phyloP scores from a whole-genome alignment of 2,888 invertebrate species.

The Galerucella nymphaeae region DNA sequence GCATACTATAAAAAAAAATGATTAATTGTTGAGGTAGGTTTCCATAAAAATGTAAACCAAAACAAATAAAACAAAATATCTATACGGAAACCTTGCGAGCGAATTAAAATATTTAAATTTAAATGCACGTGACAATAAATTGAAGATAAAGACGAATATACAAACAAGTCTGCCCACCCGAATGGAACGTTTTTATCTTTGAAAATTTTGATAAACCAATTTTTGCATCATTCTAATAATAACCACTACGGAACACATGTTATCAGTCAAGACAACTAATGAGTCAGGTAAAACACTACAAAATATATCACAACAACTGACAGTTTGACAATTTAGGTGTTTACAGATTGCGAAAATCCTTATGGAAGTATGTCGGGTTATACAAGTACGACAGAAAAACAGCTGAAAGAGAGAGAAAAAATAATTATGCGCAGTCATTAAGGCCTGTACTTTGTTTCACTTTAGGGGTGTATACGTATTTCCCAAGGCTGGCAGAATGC shows the following conservation, averaged over 20 bases:
- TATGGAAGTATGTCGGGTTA: no score
- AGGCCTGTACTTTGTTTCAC: no score
- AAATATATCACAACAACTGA: no score
- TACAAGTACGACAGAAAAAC: no score
- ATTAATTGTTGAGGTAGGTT: slow-evolving; percentile 14
- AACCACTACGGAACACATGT: background rate
- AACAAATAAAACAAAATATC: slow-evolving; percentile 12
- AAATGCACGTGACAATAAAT: slow-evolving; percentile 22
- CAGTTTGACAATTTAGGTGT: no score
- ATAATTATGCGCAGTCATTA: no score
- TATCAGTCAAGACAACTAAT: slow-evolving; percentile 4
- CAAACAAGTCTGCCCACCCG: slow-evolving; percentile 11
- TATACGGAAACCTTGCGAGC: slow-evolving; percentile 3
- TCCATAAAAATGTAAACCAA: slow-evolving; percentile 14
- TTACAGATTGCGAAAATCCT: no score
- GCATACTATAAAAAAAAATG: background rate
- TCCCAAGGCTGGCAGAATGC: no score
- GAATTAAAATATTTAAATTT: slow-evolving; percentile 9
- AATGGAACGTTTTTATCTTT: slow-evolving; percentile 17
- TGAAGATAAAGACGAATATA: slow-evolving; percentile 23
- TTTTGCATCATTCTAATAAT: slow-evolving; percentile 22
- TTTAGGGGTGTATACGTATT: no score
- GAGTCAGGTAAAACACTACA: background rate
- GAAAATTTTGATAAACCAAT: slow-evolving; percentile 14
- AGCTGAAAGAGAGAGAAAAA: no score